Conservation (phyloP, 2,113 vertebrate species). For the Sciurus niger region DNA sequence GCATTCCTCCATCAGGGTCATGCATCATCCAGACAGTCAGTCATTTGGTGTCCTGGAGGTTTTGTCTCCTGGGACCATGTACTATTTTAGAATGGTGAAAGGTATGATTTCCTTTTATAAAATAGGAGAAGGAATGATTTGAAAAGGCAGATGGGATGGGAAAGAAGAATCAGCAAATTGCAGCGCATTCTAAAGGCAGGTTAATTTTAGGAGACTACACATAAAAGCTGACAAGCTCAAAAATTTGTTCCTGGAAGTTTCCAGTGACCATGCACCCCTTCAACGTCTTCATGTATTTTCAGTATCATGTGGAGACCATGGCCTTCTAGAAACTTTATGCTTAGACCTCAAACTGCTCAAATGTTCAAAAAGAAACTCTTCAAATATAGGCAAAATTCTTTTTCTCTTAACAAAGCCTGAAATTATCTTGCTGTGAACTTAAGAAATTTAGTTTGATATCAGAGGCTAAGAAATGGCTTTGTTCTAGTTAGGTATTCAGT, state of each 20-base stretch:
- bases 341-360: neutral
- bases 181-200: neutral
- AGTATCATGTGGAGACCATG: neutral
- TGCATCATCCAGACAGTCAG: neutral
- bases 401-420: conserved; percentile 70
- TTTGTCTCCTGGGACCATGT: neutral
- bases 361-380: conserved; percentile 52
- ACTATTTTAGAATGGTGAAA: neutral
- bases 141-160: neutral
- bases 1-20: neutral
- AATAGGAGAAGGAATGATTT: neutral
- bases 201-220: conserved; percentile 19
- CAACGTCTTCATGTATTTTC: neutral
- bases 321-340: neutral
- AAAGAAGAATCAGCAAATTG: neutral
- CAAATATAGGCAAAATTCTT: conserved; percentile 43
- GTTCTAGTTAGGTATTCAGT: conserved; percentile 65
- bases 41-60: neutral
- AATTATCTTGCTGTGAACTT: conserved; percentile 72
- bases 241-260: neutral
- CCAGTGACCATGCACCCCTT: neutral
- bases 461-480: conserved; percentile 60
- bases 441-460: conserved; percentile 64
- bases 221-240: neutral
- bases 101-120: conserved; percentile 25